Percentiles rank a stretch among this genome's conserved stretches.
Conservation (phyloP, 2,888 invertebrate species). For the Drosophila kanekoi region DNA sequence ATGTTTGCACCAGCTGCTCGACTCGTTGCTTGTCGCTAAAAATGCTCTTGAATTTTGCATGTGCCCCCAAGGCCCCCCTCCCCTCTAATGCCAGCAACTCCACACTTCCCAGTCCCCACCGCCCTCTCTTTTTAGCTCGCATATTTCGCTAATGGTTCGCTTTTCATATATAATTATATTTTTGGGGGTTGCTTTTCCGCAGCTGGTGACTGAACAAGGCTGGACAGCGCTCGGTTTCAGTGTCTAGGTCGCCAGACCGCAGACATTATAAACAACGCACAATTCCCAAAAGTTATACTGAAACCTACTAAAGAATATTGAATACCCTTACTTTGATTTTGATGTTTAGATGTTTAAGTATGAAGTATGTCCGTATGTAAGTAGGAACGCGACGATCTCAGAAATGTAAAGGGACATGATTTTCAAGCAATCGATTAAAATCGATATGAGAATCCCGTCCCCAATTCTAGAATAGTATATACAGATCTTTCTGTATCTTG, state of each 20-base stretch:
- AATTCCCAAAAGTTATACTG: constrained; percentile 3
- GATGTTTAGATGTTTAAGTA: no score
- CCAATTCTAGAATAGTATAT: no score
- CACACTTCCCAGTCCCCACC: background rate
- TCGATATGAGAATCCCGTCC: no score
- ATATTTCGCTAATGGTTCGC: constrained; percentile 50
- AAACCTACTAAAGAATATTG: background rate
- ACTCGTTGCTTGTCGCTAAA: constrained; percentile 33
- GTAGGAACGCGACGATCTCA: no score
- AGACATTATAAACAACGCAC: constrained; percentile 80
- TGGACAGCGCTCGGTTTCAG: constrained; percentile 42
- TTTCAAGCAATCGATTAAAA: no score
- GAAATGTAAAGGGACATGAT: no score
- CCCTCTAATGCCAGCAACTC: background rate
- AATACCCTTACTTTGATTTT: background rate
- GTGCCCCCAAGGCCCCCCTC: constrained; percentile 2
- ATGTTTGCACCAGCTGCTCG: constrained; percentile 67
- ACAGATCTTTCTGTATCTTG: no score
- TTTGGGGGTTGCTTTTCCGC: constrained; percentile 65
- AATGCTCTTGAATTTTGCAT: constrained; percentile 73
- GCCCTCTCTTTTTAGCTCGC: background rate
- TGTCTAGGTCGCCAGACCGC: constrained; percentile 78
- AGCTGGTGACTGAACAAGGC: constrained; percentile 22
- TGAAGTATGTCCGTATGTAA: no score
- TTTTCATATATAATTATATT: constrained; percentile 8